Conservation (phyloP, 1,140 invertebrate species). For the Drosophila rhopaloa region DNA sequence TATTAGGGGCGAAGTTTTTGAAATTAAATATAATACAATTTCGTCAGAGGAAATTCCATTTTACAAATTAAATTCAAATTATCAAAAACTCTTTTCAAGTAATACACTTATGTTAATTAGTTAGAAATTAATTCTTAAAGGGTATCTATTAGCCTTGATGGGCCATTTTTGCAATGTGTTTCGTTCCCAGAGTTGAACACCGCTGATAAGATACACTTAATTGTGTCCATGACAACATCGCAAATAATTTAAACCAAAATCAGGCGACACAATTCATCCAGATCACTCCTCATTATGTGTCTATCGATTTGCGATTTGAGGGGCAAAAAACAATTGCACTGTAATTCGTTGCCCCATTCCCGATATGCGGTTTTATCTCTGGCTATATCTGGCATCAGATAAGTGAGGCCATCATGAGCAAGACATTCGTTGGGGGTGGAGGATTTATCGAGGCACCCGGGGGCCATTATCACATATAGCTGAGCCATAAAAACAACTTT, state of each 20-base stretch:
- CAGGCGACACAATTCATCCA: conserved; percentile 28
- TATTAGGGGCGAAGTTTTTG: too few relatives aligned
- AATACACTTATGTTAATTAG: neutral
- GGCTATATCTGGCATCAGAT: conserved; percentile 24
- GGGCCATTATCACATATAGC: conserved; percentile 49
- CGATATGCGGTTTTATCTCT: conserved; percentile 12
- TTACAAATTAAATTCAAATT: neutral
- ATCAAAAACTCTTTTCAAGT: too few relatives aligned
- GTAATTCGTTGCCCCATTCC: conserved; percentile 30
- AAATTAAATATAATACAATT: too few relatives aligned
- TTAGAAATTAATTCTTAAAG: neutral
- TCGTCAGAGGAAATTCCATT: neutral
- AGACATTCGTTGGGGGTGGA: conserved; percentile 6
- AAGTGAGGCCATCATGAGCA: conserved; percentile 16
- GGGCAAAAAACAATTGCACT: neutral
- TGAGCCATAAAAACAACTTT: conserved; percentile 53
- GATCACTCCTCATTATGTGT: conserved; percentile 23
- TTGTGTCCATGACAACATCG: conserved; percentile 44
- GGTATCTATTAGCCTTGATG: conserved; percentile 1
- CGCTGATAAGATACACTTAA: conserved; percentile 69
- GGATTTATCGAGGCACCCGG: conserved; percentile 20
- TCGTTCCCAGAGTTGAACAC: conserved; percentile 33
- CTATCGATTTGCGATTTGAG: conserved; percentile 19
- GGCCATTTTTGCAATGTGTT: conserved; percentile 16
- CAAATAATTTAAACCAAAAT: conserved; percentile 32